Evolutionary conservation across 2,113 vertebrate genomes (phyloP).

Genomic region (Riparia riparia): DNA sequence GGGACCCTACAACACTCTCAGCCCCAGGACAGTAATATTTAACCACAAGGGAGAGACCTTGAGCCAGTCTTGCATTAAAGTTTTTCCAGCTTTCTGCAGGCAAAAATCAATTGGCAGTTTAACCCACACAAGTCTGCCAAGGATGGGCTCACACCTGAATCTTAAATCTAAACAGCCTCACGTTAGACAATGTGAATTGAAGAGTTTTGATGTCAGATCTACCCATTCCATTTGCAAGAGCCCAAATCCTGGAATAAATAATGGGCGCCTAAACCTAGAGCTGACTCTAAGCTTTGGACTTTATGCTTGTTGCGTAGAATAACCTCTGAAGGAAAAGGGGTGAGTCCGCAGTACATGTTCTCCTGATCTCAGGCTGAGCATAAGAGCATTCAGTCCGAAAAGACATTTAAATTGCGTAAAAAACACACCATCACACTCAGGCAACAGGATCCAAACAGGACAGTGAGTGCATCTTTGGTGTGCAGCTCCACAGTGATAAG

Average conservation of each 20-base stretch:
- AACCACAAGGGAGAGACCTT: constrained; percentile 54
- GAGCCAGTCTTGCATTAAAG: neutral
- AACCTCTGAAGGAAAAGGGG: neutral
- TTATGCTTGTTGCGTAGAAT: neutral
- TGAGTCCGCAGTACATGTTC: neutral
- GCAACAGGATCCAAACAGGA: neutral
- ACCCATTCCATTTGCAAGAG: neutral
- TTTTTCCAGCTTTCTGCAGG: constrained; percentile 9
- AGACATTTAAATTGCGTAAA: neutral
- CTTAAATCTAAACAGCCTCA: neutral
- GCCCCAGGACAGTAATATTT: neutral
- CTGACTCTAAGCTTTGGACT: neutral
- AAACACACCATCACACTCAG: neutral
- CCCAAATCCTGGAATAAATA: neutral
- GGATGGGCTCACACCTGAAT: neutral
- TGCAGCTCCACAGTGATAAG: neutral
- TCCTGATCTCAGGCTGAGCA: neutral
- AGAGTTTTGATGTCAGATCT: neutral
- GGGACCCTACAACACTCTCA: neutral
- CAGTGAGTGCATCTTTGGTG: neutral
- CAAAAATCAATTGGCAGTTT: neutral
- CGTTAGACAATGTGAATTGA: neutral
- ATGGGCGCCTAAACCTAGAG: neutral
- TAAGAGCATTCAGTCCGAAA: neutral
- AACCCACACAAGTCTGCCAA: neutral